Percentiles rank a stretch among this genome's conserved stretches.
Evolutionary conservation across 2,888 invertebrate species (phyloP).

Genomic region (Parnassius glacialis): DNA sequence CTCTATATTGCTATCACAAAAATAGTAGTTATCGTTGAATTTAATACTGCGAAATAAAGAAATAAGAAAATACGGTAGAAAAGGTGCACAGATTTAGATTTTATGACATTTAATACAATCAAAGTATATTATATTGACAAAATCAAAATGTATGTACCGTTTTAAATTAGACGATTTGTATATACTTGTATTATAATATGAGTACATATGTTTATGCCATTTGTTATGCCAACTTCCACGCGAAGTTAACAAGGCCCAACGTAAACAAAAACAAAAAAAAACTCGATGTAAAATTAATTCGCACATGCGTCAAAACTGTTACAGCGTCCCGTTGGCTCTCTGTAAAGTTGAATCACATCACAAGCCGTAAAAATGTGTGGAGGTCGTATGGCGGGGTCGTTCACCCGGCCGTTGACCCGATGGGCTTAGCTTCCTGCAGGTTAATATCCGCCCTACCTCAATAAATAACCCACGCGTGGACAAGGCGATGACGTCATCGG

Average conservation of each 20-base stretch:
- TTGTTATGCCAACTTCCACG: neutral
- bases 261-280: slow-evolving; percentile 15
- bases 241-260: neutral
- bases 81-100: too few species aligned
- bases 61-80: too few species aligned
- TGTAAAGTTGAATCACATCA: slow-evolving; percentile 34
- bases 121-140: too few species aligned
- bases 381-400: slow-evolving; percentile 53
- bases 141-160: too few species aligned
- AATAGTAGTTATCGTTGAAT: too few species aligned
- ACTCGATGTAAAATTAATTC: slow-evolving; percentile 20
- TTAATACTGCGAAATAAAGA: too few species aligned
- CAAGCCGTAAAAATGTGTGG: slow-evolving; percentile 44
- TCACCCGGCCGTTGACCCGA: slow-evolving; percentile 56
- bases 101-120: too few species aligned
- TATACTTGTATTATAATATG: too few species aligned
- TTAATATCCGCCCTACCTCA: slow-evolving; percentile 61
- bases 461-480: slow-evolving; percentile 46
- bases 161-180: too few species aligned
- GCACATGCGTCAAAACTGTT: slow-evolving; percentile 27
- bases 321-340: slow-evolving; percentile 25
- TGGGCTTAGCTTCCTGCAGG: slow-evolving; percentile 34
- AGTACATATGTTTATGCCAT: too few species aligned
- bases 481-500: slow-evolving; percentile 29
- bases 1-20: too few species aligned